Conservation (phyloP, 1,140 invertebrate species). For the Marisa cornuarietis region DNA sequence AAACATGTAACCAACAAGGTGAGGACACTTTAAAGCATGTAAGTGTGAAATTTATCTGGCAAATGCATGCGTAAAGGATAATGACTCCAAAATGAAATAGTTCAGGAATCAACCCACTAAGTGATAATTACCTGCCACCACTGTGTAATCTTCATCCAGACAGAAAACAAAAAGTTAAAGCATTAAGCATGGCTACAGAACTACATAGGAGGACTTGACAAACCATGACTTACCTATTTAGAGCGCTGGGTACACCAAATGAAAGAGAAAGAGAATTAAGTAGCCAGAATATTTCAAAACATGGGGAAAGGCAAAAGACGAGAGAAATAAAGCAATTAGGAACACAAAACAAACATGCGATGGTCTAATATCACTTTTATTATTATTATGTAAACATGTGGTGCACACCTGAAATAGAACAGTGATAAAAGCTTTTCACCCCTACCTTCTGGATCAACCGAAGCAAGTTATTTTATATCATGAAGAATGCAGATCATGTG, state of each 20-base stretch:
- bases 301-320: not conserved
- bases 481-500: no score
- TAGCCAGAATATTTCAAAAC: not conserved
- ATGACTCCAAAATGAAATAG: no score
- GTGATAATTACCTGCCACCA: slow-evolving; percentile 11
- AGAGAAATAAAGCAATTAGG: not conserved
- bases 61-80: no score
- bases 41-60: no score
- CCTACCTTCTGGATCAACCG: no score
- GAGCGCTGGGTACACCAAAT: slow-evolving; percentile 14
- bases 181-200: slow-evolving; percentile 17
- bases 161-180: slow-evolving; percentile 1
- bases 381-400: no score
- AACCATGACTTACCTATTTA: slow-evolving; percentile 18
- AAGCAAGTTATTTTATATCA: no score
- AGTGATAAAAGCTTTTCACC: no score
- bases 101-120: no score
- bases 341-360: not conserved
- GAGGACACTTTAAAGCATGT: no score
- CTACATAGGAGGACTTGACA: slow-evolving; percentile 2
- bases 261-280: slow-evolving; percentile 15
- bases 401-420: no score
- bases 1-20: no score
- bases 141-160: slow-evolving; percentile 7
- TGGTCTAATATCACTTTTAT: not conserved